phyloP scores from a whole-genome alignment of 2,888 invertebrate genomes.

The Antheraea yamamai region DNA sequence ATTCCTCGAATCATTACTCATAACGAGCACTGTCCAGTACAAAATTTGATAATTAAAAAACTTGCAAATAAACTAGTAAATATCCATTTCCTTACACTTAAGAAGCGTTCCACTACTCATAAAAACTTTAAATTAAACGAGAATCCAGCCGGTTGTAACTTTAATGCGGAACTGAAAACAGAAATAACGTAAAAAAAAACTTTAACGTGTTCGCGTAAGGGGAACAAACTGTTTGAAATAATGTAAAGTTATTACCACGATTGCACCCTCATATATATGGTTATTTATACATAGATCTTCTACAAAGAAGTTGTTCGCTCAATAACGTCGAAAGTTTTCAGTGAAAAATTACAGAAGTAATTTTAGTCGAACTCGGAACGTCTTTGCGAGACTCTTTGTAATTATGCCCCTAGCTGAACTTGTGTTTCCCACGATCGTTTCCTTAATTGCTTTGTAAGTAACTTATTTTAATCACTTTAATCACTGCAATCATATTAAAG shows the following conservation, averaged over 20 bases:
- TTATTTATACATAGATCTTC: slow-evolving; percentile 40
- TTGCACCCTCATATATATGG: slow-evolving; percentile 37
- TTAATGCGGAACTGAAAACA: slow-evolving; percentile 41
- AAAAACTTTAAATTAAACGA: slow-evolving; percentile 19
- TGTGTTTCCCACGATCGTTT: slow-evolving; percentile 52
- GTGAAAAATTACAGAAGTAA: slow-evolving; percentile 75
- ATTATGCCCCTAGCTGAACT: slow-evolving; percentile 64
- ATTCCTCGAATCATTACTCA: no score
- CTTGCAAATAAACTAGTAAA: not conserved
- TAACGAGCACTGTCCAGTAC: not conserved
- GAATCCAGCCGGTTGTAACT: slow-evolving; percentile 27
- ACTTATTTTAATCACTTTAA: slow-evolving; percentile 47
- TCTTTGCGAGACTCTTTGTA: slow-evolving; percentile 61
- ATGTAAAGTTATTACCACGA: slow-evolving; percentile 40
- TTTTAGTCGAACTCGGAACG: slow-evolving; percentile 62
- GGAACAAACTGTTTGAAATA: slow-evolving; percentile 30
- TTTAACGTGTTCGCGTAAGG: slow-evolving; percentile 32
- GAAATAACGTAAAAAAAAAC: slow-evolving; percentile 36
- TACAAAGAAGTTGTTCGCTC: slow-evolving; percentile 35
- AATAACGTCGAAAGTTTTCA: slow-evolving; percentile 55
- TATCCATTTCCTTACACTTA: slow-evolving; percentile 13
- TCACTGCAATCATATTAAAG: slow-evolving; percentile 24
- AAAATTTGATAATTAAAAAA: not conserved
- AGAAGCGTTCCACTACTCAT: slow-evolving; percentile 14
- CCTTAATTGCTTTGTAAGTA: slow-evolving; percentile 60